These are phyloP conservation scores for Apis laboriosa DNA, from an alignment of 1,140 invertebrate genomes.

Conservation along the genomic window DNA sequence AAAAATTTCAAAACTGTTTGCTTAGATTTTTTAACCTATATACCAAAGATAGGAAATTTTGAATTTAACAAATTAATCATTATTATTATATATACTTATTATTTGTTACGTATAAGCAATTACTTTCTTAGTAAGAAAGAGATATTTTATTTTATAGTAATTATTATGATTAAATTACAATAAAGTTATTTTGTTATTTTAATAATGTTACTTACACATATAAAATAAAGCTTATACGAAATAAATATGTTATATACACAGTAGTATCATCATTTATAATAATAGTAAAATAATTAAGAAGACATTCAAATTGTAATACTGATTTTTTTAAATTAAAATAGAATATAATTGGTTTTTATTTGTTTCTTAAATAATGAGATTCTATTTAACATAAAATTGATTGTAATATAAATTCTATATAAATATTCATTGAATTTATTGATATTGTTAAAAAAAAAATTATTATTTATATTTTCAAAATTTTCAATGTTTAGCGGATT, in stretches of 20 bases:
- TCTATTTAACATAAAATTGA: neutral
- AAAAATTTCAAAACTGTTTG: neutral
- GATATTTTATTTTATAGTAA: neutral
- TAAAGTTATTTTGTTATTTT: conserved; percentile 1
- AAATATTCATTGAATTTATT: neutral
- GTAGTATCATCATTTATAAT: neutral
- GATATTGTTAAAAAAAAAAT: neutral
- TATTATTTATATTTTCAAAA: neutral
- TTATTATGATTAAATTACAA: neutral
- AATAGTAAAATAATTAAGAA: neutral
- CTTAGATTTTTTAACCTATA: conserved; percentile 22
- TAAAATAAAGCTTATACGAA: conserved; percentile 11
- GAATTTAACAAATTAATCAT: neutral
- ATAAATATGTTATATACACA: conserved; percentile 11
- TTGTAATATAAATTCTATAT: neutral
- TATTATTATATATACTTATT: conserved; percentile 4
- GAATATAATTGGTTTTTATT: neutral
- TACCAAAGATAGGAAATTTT: conserved; percentile 34
- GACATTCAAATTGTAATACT: neutral
- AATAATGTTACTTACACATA: neutral
- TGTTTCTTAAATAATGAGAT: neutral
- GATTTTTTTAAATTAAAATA: neutral
- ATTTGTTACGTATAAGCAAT: conserved; percentile 28
- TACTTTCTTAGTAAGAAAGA: neutral
- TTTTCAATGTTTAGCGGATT: neutral